A percentile compares a stretch with the other conserved stretches of the same genome.
Conservation (phyloP, 2,888 invertebrate genomes). For the Merodon equestris region DNA sequence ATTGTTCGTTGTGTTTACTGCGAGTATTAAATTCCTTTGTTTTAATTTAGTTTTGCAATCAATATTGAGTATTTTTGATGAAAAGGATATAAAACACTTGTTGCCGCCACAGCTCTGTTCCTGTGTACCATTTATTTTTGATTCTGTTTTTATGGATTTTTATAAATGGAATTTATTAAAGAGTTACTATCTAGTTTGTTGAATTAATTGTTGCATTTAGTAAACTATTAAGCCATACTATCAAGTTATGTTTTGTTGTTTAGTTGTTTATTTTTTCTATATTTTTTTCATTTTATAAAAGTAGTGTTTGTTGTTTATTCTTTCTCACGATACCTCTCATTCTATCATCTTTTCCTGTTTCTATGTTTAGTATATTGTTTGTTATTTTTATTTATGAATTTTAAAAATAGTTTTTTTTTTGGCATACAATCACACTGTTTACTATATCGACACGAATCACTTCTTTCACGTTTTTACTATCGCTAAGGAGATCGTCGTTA, state of each 20-base stretch:
- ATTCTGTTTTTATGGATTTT: constrained; percentile 24
- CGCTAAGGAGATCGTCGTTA: constrained; percentile 67
- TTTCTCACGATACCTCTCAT: constrained; percentile 23
- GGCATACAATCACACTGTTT: constrained; percentile 33
- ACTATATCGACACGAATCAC: constrained; percentile 45
- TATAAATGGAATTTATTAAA: not conserved
- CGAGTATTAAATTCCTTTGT: not conserved
- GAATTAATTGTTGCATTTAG: constrained; percentile 49
- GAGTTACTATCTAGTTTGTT: constrained; percentile 50
- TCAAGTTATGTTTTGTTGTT: constrained; percentile 29
- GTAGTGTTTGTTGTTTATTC: too few relatives aligned
- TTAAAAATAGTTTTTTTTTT: constrained; percentile 18
- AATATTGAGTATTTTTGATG: not conserved
- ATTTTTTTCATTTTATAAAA: constrained; percentile 6
- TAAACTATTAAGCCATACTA: constrained; percentile 55
- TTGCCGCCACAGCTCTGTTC: too few relatives aligned
- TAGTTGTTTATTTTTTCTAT: constrained; percentile 52
- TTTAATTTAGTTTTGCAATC: constrained; percentile 5
- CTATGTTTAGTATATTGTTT: constrained; percentile 37
- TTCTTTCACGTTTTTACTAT: constrained; percentile 37
- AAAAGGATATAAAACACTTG: constrained; percentile 18
- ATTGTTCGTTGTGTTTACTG: too few relatives aligned
- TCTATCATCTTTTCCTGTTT: constrained; percentile 51
- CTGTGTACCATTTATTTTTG: not conserved
- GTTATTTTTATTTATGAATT: constrained; percentile 21